Base-by-base conservation (phyloP, 2,113 vertebrate genomes). In the Pseudorectes ferrugineus region DNA sequence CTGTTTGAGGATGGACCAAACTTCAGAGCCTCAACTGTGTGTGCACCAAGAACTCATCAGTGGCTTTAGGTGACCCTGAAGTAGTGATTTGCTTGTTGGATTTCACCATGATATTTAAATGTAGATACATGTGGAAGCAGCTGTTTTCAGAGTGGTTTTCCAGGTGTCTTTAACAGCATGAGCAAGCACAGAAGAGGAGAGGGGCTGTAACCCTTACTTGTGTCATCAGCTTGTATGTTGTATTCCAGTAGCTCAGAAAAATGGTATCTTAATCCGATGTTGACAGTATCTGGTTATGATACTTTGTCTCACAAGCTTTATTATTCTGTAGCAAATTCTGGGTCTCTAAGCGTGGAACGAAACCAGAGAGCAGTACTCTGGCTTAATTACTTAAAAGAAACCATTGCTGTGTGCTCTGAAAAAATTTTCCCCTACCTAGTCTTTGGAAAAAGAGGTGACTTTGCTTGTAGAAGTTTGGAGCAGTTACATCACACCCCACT, bases 371-470 rank as follows among this genome's bases (percentile, higher is more conserved):
- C 3, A 14, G 12, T 11, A 8, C 7, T 38, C 12, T 72, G 4
- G 22, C 14, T 18, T 83, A 31, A 21, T 16, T 35, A 29, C n/a
- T 57, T 42, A 16, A 33, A 61, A 87, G 18, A 70, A 80, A 19
- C 9, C 15, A 14, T 38, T 63, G 13, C 11, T 86, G 9, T 42
- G 4, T 89, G 40, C 3, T 33, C 29, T 24, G 62, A 76, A 62
- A 68, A 59, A 13, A 2, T 1, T 6, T 16, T 9, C 2, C 2
- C 6, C 5, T 1, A 7, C 11, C 14, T 5, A 10, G 35, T n/a
- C 19, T 58, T 40, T 58, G 48, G 43, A 13, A 57, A 25, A 48
- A 81, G 28, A n/a, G 31, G 17, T 63, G 58, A 54, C 12, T 19
- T 83, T 43, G 25, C 23, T 10, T 36, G 31, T 2, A 43, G 58